A percentile compares a stretch with the other conserved stretches of the same genome.
Evolutionary conservation across 2,888 invertebrate genomes (phyloP).

Genomic region (Hypomecis atomaria): DNA sequence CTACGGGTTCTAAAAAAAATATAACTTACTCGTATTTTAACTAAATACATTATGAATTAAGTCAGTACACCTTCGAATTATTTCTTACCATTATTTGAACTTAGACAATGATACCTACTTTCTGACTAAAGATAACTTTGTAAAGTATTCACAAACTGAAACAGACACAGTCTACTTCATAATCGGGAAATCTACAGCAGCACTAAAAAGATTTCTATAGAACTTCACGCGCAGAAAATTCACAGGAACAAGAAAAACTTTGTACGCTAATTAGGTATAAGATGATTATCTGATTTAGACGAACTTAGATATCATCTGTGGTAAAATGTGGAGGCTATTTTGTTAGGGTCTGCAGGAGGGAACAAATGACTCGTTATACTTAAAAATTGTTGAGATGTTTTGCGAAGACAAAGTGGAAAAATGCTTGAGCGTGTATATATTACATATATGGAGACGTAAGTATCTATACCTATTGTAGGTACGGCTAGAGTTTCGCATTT

Average conservation of each 20-base stretch:
- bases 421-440: no score
- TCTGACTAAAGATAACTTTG: no score
- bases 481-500: no score
- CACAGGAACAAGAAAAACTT: constrained; percentile 42
- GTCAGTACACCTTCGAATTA: no score
- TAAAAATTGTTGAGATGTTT: background rate
- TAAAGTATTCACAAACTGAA: no score
- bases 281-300: constrained; percentile 36
- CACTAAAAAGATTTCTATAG: constrained; percentile 41
- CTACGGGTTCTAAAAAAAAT: no score
- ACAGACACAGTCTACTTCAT: constrained; percentile 44
- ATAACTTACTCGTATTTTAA: no score
- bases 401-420: background rate
- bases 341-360: constrained; percentile 15
- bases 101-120: no score
- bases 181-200: constrained; percentile 40
- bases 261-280: constrained; percentile 43
- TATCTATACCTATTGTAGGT: no score
- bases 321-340: constrained; percentile 23
- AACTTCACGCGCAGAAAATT: constrained; percentile 48
- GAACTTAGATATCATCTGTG: constrained; percentile 35
- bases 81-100: no score
- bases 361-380: constrained; percentile 4
- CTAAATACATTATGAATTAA: no score
- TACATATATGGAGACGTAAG: no score